These are phyloP conservation scores for Pristionchus exspectatus DNA, from an alignment of 2,888 invertebrate genomes.

Conservation along the genomic window DNA sequence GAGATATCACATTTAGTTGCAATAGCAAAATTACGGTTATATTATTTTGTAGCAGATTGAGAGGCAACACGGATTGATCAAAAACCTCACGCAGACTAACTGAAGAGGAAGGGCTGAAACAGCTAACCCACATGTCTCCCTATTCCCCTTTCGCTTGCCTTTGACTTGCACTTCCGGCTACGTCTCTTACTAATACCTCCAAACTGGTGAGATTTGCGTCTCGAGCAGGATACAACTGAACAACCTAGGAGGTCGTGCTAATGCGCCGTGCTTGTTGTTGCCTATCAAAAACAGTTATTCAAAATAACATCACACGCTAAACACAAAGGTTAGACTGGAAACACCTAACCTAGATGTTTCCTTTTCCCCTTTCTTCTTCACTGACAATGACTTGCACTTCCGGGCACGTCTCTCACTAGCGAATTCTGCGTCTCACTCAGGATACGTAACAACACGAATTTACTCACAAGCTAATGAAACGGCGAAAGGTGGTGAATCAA, in stretches of 20 bases:
- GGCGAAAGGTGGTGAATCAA: too few relatives aligned
- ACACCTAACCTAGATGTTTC: background rate
- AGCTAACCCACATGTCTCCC: background rate
- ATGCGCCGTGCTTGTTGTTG: background rate
- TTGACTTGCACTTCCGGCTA: background rate
- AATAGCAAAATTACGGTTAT: too few relatives aligned
- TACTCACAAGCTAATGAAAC: too few relatives aligned
- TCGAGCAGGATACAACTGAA: too few relatives aligned
- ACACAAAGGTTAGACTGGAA: background rate
- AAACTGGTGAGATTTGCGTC: too few relatives aligned
- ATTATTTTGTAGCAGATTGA: too few relatives aligned
- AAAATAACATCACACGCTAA: background rate
- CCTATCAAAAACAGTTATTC: background rate
- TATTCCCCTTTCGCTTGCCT: background rate
- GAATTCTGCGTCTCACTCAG: too few relatives aligned
- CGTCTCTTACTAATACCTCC: background rate
- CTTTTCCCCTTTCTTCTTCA: background rate
- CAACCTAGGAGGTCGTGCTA: too few relatives aligned
- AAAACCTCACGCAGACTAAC: background rate
- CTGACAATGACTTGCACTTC: background rate
- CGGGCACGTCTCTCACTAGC: constrained; percentile 8
- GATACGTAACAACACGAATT: too few relatives aligned
- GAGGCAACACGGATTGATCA: too few relatives aligned
- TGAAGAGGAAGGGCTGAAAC: background rate
- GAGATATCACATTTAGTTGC: too few relatives aligned